Conservation (phyloP, 2,888 invertebrate species). For the Eupeodes luniger region DNA sequence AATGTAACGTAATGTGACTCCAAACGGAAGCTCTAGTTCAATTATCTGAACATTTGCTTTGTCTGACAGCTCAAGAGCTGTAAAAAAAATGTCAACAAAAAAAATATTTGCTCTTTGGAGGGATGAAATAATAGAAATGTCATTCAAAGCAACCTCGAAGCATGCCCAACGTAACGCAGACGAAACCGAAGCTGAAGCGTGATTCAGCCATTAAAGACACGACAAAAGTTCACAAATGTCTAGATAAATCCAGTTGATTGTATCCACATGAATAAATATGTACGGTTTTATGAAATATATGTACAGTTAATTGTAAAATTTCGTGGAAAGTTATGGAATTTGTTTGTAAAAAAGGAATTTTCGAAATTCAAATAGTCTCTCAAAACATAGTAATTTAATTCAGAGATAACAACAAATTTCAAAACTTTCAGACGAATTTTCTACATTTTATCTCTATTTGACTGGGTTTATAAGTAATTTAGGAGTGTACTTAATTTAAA, state of each 20-base stretch:
- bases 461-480: slow-evolving; percentile 19
- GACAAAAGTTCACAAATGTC: slow-evolving; percentile 4
- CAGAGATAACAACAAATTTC: neutral
- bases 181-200: too few relatives aligned
- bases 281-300: neutral
- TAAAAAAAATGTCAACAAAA: too few relatives aligned
- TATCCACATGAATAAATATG: neutral
- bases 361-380: neutral
- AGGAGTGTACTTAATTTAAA: slow-evolving; percentile 17
- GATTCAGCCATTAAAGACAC: too few relatives aligned
- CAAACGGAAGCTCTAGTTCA: too few relatives aligned
- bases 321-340: slow-evolving; percentile 15
- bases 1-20: too few relatives aligned
- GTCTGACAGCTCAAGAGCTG: too few relatives aligned
- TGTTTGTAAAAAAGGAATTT: neutral
- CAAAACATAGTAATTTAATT: neutral
- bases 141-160: too few relatives aligned
- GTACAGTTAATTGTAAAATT: neutral
- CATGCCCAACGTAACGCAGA: too few relatives aligned
- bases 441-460: neutral
- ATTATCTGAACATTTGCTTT: too few relatives aligned
- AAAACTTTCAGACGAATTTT: slow-evolving; percentile 14
- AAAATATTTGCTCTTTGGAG: too few relatives aligned
- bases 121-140: too few relatives aligned
- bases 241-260: slow-evolving; percentile 27